Percentiles rank a stretch among this genome's conserved stretches.
phyloP scores from a whole-genome alignment of 2,888 invertebrate genomes.

The Bellardia bayeri region DNA sequence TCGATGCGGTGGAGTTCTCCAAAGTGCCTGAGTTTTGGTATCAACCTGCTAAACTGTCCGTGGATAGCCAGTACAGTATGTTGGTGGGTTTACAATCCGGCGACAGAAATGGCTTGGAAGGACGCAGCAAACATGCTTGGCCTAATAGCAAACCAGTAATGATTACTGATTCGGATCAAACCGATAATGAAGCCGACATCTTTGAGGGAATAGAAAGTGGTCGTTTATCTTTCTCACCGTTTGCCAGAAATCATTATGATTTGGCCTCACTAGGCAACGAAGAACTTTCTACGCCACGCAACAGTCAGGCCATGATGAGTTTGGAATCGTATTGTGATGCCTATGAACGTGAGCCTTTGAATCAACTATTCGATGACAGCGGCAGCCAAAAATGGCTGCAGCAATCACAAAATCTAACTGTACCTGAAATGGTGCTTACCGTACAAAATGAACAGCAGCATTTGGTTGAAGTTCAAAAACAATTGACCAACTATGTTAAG shows the following conservation, averaged over 20 bases:
- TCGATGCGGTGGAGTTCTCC: slow-evolving; percentile 81
- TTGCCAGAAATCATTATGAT: slow-evolving; percentile 72
- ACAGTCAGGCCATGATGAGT: slow-evolving; percentile 62
- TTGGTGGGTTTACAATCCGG: slow-evolving; percentile 81
- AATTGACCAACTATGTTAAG: slow-evolving; percentile 64
- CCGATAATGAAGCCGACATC: slow-evolving; percentile 77
- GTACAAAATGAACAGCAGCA: slow-evolving; percentile 77
- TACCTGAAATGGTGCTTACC: slow-evolving; percentile 76
- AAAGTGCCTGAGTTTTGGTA: slow-evolving; percentile 77
- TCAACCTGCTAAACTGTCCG: slow-evolving; percentile 77
- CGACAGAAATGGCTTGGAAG: slow-evolving; percentile 78
- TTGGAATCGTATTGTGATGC: slow-evolving; percentile 78
- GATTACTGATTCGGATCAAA: slow-evolving; percentile 79
- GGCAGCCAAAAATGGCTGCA: not conserved
- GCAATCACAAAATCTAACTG: not conserved
- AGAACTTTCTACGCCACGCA: slow-evolving; percentile 57
- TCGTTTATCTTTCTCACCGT: slow-evolving; percentile 77
- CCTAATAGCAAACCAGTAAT: slow-evolving; percentile 75
- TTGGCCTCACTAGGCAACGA: slow-evolving; percentile 68
- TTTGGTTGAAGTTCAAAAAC: slow-evolving; percentile 75
- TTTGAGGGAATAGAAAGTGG: slow-evolving; percentile 77
- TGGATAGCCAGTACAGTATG: slow-evolving; percentile 81
- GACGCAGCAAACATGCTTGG: slow-evolving; percentile 80
- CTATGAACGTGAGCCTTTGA: slow-evolving; percentile 80
- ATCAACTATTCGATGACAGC: slow-evolving; percentile 79